Conservation (phyloP, 2,888 invertebrate genomes). For the Microplitis deprimator region DNA sequence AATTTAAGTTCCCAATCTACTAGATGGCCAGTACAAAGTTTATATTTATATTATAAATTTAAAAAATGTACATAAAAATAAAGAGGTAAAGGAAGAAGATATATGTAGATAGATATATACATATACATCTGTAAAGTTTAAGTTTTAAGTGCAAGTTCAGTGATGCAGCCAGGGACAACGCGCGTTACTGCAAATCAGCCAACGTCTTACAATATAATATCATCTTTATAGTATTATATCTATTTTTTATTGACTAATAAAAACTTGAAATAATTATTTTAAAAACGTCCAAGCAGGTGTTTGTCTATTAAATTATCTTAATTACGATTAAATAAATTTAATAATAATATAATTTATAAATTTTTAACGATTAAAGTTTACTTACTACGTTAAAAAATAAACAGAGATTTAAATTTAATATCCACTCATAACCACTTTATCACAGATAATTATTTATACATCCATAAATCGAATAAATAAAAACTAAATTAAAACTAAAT, state of each 20-base stretch:
- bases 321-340: background rate
- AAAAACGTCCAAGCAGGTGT: background rate
- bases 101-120: too few relatives aligned
- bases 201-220: conserved; percentile 20
- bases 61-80: background rate
- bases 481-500: too few relatives aligned
- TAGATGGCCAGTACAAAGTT: conserved; percentile 12
- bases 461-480: background rate
- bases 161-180: conserved; percentile 41
- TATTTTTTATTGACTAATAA: conserved; percentile 18
- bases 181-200: conserved; percentile 38
- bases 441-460: background rate
- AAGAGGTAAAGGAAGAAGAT: background rate
- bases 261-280: background rate
- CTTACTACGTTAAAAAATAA: too few relatives aligned
- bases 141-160: conserved; percentile 43
- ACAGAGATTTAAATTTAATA: background rate
- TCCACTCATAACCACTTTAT: background rate
- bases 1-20: background rate
- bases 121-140: conserved; percentile 19
- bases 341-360: background rate
- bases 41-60: conserved; percentile 7
- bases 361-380: background rate
- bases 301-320: background rate
- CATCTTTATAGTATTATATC: conserved; percentile 18